Percentiles rank a stretch among this genome's conserved stretches.
Conservation (phyloP, 2,888 invertebrate genomes). For the Onchidella celtica region DNA sequence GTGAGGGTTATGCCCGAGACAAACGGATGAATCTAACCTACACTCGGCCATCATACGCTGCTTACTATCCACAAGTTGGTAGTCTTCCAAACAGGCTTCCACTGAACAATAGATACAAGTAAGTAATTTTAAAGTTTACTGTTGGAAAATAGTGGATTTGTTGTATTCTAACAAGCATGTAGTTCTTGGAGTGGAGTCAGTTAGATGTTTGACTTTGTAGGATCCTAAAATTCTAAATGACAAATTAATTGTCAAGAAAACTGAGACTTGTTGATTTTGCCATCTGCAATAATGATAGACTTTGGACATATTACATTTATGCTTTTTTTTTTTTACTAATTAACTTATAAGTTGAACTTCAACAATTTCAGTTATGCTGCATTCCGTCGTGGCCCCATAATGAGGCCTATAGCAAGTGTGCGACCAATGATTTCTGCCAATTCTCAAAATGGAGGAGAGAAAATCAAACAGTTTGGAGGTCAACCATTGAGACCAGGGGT, state of each 20-base stretch:
- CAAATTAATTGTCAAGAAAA: too few relatives aligned
- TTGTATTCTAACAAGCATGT: too few relatives aligned
- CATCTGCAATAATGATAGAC: too few relatives aligned
- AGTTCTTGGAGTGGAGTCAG: too few relatives aligned
- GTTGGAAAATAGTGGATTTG: too few relatives aligned
- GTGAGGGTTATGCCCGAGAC: constrained; percentile 95
- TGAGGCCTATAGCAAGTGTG: constrained; percentile 84
- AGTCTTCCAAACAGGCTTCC: constrained; percentile 44
- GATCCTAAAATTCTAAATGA: too few relatives aligned
- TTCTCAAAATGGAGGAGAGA: constrained; percentile 69
- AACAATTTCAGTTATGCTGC: constrained; percentile 50
- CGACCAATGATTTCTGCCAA: constrained; percentile 89
- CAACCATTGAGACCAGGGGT: constrained; percentile 87
- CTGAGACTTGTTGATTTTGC: too few relatives aligned
- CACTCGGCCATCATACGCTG: constrained; percentile 75
- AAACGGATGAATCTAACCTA: constrained; percentile 85
- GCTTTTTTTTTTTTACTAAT: background rate
- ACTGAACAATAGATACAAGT: constrained; percentile 50
- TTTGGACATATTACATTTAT: background rate
- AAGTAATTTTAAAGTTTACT: constrained; percentile 23
- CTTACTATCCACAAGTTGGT: constrained; percentile 70
- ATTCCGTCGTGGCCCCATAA: constrained; percentile 55
- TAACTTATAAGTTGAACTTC: background rate
- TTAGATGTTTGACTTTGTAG: too few relatives aligned
- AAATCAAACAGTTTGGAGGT: constrained; percentile 56